phyloP scores from a whole-genome alignment of 2,113 vertebrate genomes.

The Aptenodytes patagonicus region DNA sequence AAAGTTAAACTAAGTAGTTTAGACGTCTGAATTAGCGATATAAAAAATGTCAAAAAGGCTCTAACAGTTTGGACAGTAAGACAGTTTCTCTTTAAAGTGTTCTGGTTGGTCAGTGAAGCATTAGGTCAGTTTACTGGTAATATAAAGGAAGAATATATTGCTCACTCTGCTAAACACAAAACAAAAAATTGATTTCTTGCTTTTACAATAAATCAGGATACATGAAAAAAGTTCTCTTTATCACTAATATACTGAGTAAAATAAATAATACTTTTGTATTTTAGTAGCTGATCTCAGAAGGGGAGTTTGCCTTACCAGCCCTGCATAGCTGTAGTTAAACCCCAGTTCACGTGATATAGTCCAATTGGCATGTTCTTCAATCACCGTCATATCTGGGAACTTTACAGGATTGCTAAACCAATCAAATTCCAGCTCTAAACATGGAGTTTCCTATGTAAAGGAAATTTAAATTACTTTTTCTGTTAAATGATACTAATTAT shows the following conservation, averaged over 20 bases:
- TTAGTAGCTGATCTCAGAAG: not conserved
- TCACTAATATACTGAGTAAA: not conserved
- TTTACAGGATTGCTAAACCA: conserved; percentile 95
- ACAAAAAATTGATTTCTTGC: not conserved
- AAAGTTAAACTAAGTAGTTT: not conserved
- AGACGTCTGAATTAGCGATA: not conserved
- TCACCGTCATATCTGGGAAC: conserved; percentile 92
- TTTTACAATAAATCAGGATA: not conserved
- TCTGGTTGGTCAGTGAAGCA: not conserved
- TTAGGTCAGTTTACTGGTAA: not conserved
- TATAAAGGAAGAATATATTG: not conserved
- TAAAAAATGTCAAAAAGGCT: not conserved
- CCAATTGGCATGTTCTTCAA: conserved; percentile 96
- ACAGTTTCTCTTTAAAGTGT: not conserved
- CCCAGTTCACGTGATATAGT: conserved; percentile 93
- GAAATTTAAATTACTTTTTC: conserved; percentile 23
- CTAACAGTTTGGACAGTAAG: not conserved
- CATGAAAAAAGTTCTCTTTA: not conserved
- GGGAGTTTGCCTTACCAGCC: conserved; percentile 80
- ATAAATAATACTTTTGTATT: not conserved
- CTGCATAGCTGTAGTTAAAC: conserved; percentile 90
- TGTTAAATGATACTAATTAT: not conserved
- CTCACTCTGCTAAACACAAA: not conserved
- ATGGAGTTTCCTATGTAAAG: conserved; percentile 90
- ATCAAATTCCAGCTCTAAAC: conserved; percentile 96